Evolutionary conservation across 2,113 vertebrate genomes (phyloP).

Genomic region (Raja brachyura): DNA sequence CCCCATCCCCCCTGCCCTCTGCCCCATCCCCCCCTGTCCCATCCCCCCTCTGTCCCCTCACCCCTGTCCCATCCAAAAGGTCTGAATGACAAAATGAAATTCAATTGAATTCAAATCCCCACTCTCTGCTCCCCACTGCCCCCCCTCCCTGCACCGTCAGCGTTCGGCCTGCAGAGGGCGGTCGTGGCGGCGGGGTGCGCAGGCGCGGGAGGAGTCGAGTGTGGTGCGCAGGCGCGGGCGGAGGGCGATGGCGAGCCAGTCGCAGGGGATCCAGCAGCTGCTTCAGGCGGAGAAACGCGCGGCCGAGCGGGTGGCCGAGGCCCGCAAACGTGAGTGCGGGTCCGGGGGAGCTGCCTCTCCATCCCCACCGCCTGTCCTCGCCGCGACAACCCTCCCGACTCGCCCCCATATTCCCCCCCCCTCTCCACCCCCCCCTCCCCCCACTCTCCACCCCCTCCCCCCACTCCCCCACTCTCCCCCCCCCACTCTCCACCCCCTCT

Average conservation of each 20-base stretch:
- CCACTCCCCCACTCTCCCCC: background rate
- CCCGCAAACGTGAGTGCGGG: slow-evolving; percentile 42
- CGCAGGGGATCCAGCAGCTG: slow-evolving; percentile 44
- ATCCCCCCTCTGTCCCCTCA: too few relatives aligned
- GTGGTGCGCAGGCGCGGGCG: background rate
- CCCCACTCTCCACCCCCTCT: background rate
- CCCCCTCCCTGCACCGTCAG: too few relatives aligned
- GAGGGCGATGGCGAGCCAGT: slow-evolving; percentile 43
- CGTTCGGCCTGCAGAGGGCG: too few relatives aligned
- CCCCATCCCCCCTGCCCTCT: too few relatives aligned
- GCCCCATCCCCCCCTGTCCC: too few relatives aligned
- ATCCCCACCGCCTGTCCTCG: background rate
- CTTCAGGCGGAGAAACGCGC: slow-evolving; percentile 45
- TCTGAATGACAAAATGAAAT: too few relatives aligned
- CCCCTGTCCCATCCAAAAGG: background rate
- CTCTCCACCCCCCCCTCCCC: background rate
- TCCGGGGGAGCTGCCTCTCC: background rate
- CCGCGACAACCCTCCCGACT: background rate
- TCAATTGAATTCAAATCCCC: too few relatives aligned
- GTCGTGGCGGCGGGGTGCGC: background rate
- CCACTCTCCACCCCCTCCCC: background rate
- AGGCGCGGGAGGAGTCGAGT: background rate
- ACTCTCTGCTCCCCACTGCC: background rate
- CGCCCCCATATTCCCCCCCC: background rate
- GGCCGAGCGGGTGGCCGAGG: slow-evolving; percentile 43